Percentiles rank a stretch among this genome's conserved stretches.
Evolutionary conservation across 2,888 invertebrate genomes (phyloP).

Genomic region (Dasysyrphus tricinctus): DNA sequence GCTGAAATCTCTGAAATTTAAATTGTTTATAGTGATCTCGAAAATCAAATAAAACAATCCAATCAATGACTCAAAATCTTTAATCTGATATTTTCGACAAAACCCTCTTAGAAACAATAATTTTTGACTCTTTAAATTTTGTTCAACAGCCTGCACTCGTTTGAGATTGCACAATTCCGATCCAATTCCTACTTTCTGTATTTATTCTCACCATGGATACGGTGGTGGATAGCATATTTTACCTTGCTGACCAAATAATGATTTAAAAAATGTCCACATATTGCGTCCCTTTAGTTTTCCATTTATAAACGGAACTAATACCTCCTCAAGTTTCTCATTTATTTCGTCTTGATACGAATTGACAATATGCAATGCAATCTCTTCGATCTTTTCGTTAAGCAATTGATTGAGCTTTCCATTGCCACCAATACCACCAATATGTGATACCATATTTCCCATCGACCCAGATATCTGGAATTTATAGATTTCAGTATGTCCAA

Average conservation of each 20-base stretch:
- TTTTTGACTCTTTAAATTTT: no score
- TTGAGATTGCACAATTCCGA: no score
- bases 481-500: slow-evolving; percentile 80
- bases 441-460: slow-evolving; percentile 79
- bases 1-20: no score
- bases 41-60: no score
- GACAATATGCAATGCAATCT: slow-evolving; percentile 77
- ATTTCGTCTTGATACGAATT: slow-evolving; percentile 78
- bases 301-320: slow-evolving; percentile 79
- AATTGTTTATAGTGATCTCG: no score
- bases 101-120: no score
- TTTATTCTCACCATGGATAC: slow-evolving; percentile 77
- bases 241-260: neutral
- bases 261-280: slow-evolving; percentile 76
- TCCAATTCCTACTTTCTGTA: no score
- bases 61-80: no score
- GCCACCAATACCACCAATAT: slow-evolving; percentile 79
- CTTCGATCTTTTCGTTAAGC: slow-evolving; percentile 79
- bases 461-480: slow-evolving; percentile 78
- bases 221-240: slow-evolving; percentile 76
- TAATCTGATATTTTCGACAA: no score
- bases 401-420: slow-evolving; percentile 78
- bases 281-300: slow-evolving; percentile 79
- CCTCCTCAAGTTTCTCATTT: slow-evolving; percentile 77
- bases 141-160: no score